Conservation (phyloP, 2,113 vertebrate genomes). For the Empidonax traillii region DNA sequence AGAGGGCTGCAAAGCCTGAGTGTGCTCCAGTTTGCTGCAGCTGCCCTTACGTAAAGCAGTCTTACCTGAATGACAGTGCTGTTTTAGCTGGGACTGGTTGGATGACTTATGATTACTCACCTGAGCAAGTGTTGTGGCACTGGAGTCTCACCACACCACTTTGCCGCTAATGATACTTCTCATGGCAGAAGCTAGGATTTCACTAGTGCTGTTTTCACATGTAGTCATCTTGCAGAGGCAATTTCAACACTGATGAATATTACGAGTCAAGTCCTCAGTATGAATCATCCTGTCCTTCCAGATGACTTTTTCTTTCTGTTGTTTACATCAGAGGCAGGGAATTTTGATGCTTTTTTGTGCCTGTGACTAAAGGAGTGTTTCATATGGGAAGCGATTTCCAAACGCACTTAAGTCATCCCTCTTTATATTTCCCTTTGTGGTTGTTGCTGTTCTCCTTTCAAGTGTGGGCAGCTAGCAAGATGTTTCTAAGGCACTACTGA, state of each 20-base stretch:
- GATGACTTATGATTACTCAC: not conserved
- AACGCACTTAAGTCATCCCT: constrained; percentile 23
- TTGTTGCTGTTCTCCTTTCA: constrained; percentile 16
- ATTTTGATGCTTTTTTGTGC: constrained; percentile 42
- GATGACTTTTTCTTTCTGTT: constrained; percentile 66
- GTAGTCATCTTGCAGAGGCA: constrained; percentile 40
- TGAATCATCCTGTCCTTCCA: constrained; percentile 62
- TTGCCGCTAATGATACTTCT: constrained; percentile 14
- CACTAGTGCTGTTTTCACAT: constrained; percentile 19
- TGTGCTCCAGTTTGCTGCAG: not conserved
- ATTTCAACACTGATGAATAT: constrained; percentile 55
- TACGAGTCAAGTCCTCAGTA: constrained; percentile 18
- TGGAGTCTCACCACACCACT: not conserved
- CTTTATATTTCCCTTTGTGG: constrained; percentile 26
- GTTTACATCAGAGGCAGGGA: constrained; percentile 62
- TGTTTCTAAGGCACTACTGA: not conserved
- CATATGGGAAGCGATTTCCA: constrained; percentile 31
- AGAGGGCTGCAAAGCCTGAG: not conserved
- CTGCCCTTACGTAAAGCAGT: not conserved
- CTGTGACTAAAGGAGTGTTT: constrained; percentile 39
- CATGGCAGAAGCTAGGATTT: constrained; percentile 27
- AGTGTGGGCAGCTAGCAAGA: not conserved
- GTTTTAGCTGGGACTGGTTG: not conserved
- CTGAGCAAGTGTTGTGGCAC: not conserved
- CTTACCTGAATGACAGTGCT: constrained; percentile 31